Evolutionary conservation across 2,888 invertebrate species (phyloP), one percentile per base, ranked within the genome.

Genomic region (Microctonus aethiopoides): DNA sequence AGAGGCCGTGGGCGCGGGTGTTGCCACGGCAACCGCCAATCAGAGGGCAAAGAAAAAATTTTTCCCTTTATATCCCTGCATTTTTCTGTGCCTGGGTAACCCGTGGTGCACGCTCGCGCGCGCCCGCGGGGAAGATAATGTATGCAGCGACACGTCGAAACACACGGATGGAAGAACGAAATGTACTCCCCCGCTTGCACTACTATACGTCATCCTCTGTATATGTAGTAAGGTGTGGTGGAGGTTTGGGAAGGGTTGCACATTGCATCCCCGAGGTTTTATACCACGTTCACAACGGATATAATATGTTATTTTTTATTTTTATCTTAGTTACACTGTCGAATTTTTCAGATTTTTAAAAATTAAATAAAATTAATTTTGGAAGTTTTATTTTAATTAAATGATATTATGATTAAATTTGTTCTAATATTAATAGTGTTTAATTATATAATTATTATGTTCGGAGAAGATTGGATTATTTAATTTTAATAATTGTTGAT

Each of bases 11-110:
- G 62, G 68, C 61, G 77, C 81, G 83, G 84, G 84, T 84, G 86
- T 86, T 86, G 85, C 86, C 80, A 86, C 81, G 86, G 86, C 86
- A 85, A 86, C 86, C 86, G 84, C 86, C 86, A 86, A 86, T 86
- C 86, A 84, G 83, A 85, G 80, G 78, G 80, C 83, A 82, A 84
- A 85, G 85, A 85, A 84, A 85, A 83, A 82, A 82, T 84, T 83
- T 80, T 82, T 79, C 67, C 62, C 70, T 72, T 72, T 66, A 69
- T 68, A 71, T 71, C 68, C 68, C 36, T 71, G 74, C 70, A 74
- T 73, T 74, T 72, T 72, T 72, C 74, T 72, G 71, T 69, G 72
- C 72, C 69, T 72, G 75, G 56, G 72, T 68, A 70, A 60, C 66
- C n/a, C 70, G 71, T 68, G 69, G 71, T 68, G 69, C 69, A 70